Evolutionary conservation across 2,797 vertebrate genomes (phyloP), one percentile per base, ranked within the genome.

Genomic region (Nasua narica): DNA sequence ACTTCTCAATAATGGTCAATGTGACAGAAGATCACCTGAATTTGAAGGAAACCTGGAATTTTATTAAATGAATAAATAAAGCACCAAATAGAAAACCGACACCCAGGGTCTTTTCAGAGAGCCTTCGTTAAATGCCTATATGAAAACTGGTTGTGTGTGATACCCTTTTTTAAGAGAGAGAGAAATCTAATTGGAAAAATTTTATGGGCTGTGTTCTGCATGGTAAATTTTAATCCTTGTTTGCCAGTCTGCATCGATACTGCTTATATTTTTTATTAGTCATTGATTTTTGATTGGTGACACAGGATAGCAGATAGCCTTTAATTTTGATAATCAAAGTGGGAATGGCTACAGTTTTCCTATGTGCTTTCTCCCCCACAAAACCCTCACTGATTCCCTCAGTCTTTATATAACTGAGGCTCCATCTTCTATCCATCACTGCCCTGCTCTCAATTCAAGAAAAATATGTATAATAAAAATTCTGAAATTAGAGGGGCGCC

Each of bases 141-240:
- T 81, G 76, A 69, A 85, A 93, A 82, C 50, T 32, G 4, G 40
- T 50, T 29, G 48, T 46, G 43, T 46, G 27, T 35, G 56, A 37
- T 48, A 29, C 70, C 19, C 37, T 74, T 83, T 87, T 40, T 58
- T 65, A 95, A 54, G 79, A 67, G 37, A 50, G 50, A 94, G 69
- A 96, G 11, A 87, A 87, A 88, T 65, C 69, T 50, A 79, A 32
- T 60, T 58, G 46, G 95, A 86, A 78, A 95, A 43, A 78, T 77
- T 97, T 87, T 93, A 90, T 92, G 52, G 76, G 62, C 52, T 86
- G 32, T 90, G 78, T 96, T 96, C 93, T 76, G 52, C 92, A 32
- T 88, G 67, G 62, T 91, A 77, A 95, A 40, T 74, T 97, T 97
- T 94, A 91, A 95, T 94, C 69, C 77, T 52, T 76, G 13, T 93